Conservation (phyloP, 2,797 vertebrate species). For the Geotrypetes seraphini region DNA sequence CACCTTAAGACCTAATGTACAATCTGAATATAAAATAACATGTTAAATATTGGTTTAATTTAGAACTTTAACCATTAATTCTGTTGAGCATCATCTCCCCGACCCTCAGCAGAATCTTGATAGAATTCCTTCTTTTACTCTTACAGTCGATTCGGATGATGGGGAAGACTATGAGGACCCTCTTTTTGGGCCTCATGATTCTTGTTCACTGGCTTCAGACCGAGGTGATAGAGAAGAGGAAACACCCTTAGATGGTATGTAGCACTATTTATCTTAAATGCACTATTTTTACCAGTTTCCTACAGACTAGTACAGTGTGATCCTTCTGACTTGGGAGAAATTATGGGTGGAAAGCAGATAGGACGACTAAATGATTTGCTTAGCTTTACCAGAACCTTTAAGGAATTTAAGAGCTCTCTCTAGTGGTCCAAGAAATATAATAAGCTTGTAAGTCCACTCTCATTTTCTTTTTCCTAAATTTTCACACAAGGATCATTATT, state of each 20-base stretch:
- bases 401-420: slow-evolving; percentile 67
- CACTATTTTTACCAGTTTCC: slow-evolving; percentile 14
- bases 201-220: slow-evolving; percentile 72
- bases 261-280: slow-evolving; percentile 14
- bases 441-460: slow-evolving; percentile 15
- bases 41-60: no score
- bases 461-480: not conserved
- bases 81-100: no score
- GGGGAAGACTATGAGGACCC: slow-evolving; percentile 62
- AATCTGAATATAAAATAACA: no score
- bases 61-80: no score
- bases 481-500: slow-evolving; percentile 18
- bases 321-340: not conserved
- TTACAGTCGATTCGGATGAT: slow-evolving; percentile 60
- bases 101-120: no score
- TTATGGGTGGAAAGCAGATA: slow-evolving; percentile 19
- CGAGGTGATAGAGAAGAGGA: slow-evolving; percentile 85
- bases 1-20: no score
- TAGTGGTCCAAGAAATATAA: slow-evolving; percentile 44
- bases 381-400: slow-evolving; percentile 37
- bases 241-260: slow-evolving; percentile 60
- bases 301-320: not conserved
- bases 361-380: slow-evolving; percentile 15
- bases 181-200: slow-evolving; percentile 59
- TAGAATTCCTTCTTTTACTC: slow-evolving; percentile 23